Base-by-base conservation (phyloP, 1,140 invertebrate species). In the Mizuhopecten yessoensis region DNA sequence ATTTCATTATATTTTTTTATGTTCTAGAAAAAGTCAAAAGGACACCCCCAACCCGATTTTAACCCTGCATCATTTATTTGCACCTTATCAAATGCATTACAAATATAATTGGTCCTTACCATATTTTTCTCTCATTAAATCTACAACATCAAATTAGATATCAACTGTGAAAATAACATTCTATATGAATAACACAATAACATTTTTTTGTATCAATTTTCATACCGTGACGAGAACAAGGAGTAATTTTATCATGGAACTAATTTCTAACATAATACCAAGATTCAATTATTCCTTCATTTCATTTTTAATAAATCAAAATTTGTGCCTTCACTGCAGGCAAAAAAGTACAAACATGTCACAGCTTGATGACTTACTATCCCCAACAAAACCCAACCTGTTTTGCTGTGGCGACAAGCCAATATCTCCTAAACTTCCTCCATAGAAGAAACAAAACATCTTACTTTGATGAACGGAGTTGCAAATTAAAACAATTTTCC, bases 371-470 rank as follows among this genome's bases (percentile, higher is more conserved):
- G 57, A 75, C 57, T 75, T n/a, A 75, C 11, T 13, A 75, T 75
- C 5, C 23, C 17, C 57, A 29, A 75, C 57, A 75, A 29, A 75
- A n/a, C 7, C 57, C n/a, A 5, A 75, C 57, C 57, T n/a, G 11
- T 29, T 75, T 75, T 75, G 57, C 17, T 29, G 29, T 75, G 57
- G 57, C 23, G 57, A 75, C 57, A 75, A 75, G 23, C 57, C 57
- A 75, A 75, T 75, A 29, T n/a, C 57, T 29, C 29, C n/a, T 75
- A n/a, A 75, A 75, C 57, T 75, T 75, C 57, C 57, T 75, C 57
- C 57, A 75, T 75, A n/a, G 23, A 75, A 75, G 13, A n/a, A 5
- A 29, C 11, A 75, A 75, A 75, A 17, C 57, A 75, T 75, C 57
- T n/a, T 23, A 29, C n/a, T 29, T 75, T 75, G n/a, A 75, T n/a